Evolutionary conservation across 1,140 invertebrate genomes (phyloP).

Genomic region (Drosophila virilis): DNA sequence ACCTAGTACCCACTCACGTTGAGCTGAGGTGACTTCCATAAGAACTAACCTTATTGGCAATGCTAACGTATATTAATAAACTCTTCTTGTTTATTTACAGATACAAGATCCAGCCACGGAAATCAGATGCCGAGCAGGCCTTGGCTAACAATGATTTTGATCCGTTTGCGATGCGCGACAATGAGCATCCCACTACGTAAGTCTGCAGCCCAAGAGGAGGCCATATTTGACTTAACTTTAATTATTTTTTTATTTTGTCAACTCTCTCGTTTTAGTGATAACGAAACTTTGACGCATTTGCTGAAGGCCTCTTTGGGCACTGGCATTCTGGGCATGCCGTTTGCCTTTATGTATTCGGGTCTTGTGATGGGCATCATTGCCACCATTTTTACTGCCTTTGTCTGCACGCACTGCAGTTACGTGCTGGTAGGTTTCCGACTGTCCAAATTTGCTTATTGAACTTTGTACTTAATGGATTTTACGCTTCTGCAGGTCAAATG

Average conservation of each 20-base stretch:
- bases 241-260: slow-evolving; percentile 16
- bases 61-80: no score
- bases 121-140: slow-evolving; percentile 85
- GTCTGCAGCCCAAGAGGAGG: slow-evolving; percentile 63
- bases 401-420: slow-evolving; percentile 95
- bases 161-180: slow-evolving; percentile 89
- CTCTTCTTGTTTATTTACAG: slow-evolving; percentile 83
- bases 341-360: slow-evolving; percentile 92
- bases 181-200: slow-evolving; percentile 93
- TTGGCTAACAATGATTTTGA: slow-evolving; percentile 87
- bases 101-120: slow-evolving; percentile 86
- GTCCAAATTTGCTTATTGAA: not conserved
- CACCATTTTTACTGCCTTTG: slow-evolving; percentile 91
- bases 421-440: slow-evolving; percentile 89
- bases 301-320: slow-evolving; percentile 95
- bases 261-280: slow-evolving; percentile 86
- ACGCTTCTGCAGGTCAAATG: slow-evolving; percentile 88
- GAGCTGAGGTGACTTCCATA: slow-evolving; percentile 58
- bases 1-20: slow-evolving; percentile 53
- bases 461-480: not conserved
- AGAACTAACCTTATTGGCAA: not conserved
- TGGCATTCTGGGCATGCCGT: slow-evolving; percentile 95
- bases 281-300: slow-evolving; percentile 93
- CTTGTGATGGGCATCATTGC: slow-evolving; percentile 90
- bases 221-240: slow-evolving; percentile 17